phyloP scores from a whole-genome alignment of 2,797 vertebrate species.

The Lepilemur ruficaudatus region DNA sequence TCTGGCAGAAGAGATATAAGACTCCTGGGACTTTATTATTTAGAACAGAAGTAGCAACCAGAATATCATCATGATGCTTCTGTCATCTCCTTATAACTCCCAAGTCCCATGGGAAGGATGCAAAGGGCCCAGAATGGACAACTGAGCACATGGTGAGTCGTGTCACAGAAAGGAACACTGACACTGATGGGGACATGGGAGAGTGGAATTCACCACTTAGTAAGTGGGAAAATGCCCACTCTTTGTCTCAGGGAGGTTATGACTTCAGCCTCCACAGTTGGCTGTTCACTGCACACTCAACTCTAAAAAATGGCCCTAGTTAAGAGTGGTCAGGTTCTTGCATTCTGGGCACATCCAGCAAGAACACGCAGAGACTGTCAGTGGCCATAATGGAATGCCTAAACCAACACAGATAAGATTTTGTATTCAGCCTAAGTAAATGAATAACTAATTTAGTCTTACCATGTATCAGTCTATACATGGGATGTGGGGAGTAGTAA shows the following conservation, averaged over 20 bases:
- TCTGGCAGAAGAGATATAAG: background rate
- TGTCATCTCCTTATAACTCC: background rate
- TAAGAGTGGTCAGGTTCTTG: background rate
- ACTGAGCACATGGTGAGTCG: background rate
- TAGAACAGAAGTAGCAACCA: background rate
- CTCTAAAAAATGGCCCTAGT: background rate
- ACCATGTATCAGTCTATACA: background rate
- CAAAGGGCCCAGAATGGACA: background rate
- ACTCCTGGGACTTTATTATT: background rate
- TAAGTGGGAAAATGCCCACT: background rate
- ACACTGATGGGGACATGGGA: background rate
- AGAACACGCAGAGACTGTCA: background rate
- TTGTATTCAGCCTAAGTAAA: background rate
- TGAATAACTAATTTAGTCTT: background rate
- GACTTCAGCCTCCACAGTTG: background rate
- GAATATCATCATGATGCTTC: background rate
- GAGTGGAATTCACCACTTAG: background rate
- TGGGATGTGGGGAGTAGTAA: background rate
- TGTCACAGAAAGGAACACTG: background rate
- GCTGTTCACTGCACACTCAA: background rate
- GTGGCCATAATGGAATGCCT: background rate
- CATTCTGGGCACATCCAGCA: background rate
- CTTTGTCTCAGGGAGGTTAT: background rate
- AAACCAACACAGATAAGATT: background rate
- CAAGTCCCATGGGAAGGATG: background rate